A percentile compares a stretch with the other conserved stretches of the same genome.
These are phyloP conservation scores for Geopemphigus sp. DNA, from an alignment of 1,140 invertebrate genomes.

Conservation along the genomic window DNA sequence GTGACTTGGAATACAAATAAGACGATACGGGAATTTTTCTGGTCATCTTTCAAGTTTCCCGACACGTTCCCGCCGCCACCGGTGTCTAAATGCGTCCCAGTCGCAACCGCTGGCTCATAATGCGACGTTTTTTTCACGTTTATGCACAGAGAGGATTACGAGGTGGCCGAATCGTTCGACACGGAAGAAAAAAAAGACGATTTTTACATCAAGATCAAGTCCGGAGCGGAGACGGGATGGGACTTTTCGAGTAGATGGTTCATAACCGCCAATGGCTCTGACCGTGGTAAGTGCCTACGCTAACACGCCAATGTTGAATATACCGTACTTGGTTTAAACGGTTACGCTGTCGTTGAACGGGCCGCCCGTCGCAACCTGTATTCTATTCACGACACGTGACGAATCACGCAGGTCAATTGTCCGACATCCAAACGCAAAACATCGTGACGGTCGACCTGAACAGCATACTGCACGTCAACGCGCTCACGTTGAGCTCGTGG, in stretches of 20 bases:
- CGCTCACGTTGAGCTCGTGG: slow-evolving; percentile 60
- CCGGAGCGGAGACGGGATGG: slow-evolving; percentile 85
- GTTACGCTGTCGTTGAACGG: too few relatives aligned
- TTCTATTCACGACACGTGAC: too few relatives aligned
- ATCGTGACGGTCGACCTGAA: slow-evolving; percentile 86
- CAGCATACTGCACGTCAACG: slow-evolving; percentile 69
- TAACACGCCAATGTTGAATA: slow-evolving; percentile 53
- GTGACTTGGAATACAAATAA: too few relatives aligned
- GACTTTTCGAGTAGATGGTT: slow-evolving; percentile 84
- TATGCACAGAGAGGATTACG: slow-evolving; percentile 60
- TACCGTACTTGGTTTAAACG: too few relatives aligned
- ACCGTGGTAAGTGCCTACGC: background rate
- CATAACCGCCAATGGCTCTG: slow-evolving; percentile 50
- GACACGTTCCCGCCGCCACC: too few relatives aligned
- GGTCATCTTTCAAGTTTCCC: too few relatives aligned
- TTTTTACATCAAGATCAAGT: slow-evolving; percentile 76
- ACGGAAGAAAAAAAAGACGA: slow-evolving; percentile 67
- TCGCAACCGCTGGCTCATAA: too few relatives aligned
- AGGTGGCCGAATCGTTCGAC: slow-evolving; percentile 55
- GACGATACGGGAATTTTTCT: too few relatives aligned
- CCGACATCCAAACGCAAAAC: slow-evolving; percentile 62
- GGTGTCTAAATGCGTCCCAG: too few relatives aligned
- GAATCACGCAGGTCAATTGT: slow-evolving; percentile 59
- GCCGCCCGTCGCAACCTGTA: too few relatives aligned
- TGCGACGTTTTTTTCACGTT: background rate